Evolutionary conservation across 2,113 vertebrate genomes (phyloP).

Genomic region (Chinchilla lanigera): DNA sequence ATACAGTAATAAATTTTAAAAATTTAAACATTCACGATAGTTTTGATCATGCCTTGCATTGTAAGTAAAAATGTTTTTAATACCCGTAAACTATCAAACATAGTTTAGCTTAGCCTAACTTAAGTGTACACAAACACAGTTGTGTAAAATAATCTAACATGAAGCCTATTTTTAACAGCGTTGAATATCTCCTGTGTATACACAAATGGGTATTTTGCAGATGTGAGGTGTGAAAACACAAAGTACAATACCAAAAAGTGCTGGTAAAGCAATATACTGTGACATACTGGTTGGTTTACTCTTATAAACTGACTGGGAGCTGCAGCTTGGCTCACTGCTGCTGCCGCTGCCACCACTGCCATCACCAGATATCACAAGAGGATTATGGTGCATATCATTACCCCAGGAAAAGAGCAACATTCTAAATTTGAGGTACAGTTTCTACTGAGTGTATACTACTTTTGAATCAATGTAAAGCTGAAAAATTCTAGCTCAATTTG

Average conservation of each 20-base stretch:
- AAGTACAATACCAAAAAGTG: background rate
- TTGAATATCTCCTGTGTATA: background rate
- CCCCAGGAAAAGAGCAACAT: background rate
- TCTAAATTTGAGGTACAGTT: background rate
- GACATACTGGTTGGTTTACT: background rate
- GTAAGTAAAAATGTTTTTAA: background rate
- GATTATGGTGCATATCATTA: background rate
- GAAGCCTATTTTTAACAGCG: background rate
- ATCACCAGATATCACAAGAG: background rate
- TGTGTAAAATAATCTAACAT: background rate
- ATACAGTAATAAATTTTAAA: background rate
- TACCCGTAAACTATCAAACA: background rate
- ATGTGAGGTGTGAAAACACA: background rate
- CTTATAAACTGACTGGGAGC: background rate
- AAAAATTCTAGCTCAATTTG: background rate
- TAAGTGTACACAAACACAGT: background rate
- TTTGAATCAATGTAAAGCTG: background rate
- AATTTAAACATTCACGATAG: background rate
- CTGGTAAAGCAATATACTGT: background rate
- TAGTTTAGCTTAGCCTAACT: background rate
- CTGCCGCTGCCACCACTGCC: background rate
- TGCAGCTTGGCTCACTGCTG: background rate
- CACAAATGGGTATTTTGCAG: background rate
- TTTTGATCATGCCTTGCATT: background rate
- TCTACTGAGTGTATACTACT: background rate